Evolutionary conservation across 2,797 vertebrate species (phyloP).

Genomic region (Megaceryle alcyon): DNA sequence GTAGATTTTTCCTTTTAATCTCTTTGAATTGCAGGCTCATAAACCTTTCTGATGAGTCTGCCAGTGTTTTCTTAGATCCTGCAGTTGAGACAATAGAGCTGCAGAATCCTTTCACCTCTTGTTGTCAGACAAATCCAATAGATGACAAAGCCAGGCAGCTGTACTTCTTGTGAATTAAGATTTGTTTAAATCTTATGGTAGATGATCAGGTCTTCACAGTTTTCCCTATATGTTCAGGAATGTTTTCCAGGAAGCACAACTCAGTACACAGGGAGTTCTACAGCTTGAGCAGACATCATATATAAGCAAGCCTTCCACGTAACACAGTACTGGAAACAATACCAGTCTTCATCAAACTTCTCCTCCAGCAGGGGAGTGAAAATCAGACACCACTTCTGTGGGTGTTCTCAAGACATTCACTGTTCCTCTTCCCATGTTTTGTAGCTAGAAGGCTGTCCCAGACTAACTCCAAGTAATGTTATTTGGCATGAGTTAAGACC

Average conservation of each 20-base stretch:
- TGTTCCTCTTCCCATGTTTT: not conserved
- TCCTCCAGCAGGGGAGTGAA: not conserved
- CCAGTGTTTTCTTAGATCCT: constrained; percentile 81
- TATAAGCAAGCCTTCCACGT: rapidly evolving
- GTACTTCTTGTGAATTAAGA: constrained; percentile 55
- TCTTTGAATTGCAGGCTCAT: constrained; percentile 81
- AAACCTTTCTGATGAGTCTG: constrained; percentile 82
- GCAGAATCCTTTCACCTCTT: constrained; percentile 79
- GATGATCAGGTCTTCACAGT: constrained; percentile 1
- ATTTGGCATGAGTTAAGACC: not conserved
- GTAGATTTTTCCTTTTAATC: constrained; percentile 83
- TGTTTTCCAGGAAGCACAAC: not conserved
- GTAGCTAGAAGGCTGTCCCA: not conserved
- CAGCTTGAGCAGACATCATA: not conserved
- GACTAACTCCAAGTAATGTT: not conserved
- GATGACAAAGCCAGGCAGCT: constrained; percentile 70
- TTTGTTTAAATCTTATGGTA: constrained; percentile 49
- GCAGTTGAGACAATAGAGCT: constrained; percentile 79
- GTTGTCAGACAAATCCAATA: constrained; percentile 78
- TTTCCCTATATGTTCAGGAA: not conserved
- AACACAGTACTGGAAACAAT: not conserved
- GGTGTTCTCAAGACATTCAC: not conserved
- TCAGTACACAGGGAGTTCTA: not conserved
- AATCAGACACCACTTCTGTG: not conserved
- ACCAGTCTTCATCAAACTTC: not conserved